Evolutionary conservation across 2,888 invertebrate species (phyloP).

Genomic region (Drosophila peninsularis): DNA sequence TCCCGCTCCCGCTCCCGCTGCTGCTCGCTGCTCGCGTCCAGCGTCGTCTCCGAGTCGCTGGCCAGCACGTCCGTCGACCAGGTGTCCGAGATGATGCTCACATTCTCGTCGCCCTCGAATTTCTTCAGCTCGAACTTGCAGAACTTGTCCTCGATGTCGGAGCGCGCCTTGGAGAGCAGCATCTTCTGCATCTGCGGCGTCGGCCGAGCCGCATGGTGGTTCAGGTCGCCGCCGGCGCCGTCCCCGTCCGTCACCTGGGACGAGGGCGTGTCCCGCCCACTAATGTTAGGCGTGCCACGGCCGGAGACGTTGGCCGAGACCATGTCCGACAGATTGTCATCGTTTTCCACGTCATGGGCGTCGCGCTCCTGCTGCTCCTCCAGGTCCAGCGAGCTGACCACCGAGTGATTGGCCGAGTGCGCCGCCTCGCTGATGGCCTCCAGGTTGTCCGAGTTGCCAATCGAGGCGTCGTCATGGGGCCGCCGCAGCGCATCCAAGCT

Average conservation of each 20-base stretch:
- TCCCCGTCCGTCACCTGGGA: conserved; percentile 95
- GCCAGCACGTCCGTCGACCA: conserved; percentile 99
- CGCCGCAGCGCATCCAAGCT: conserved; percentile 81
- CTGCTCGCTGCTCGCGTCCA: conserved; percentile 87
- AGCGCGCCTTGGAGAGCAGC: conserved; percentile 91
- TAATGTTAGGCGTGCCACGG: conserved; percentile 97
- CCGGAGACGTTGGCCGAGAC: conserved; percentile 97
- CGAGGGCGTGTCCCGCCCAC: conserved; percentile 97
- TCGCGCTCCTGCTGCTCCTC: conserved; percentile 88
- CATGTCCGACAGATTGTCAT: conserved; percentile 98
- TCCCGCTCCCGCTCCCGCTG: conserved; percentile 88
- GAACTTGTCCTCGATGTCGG: conserved; percentile 99
- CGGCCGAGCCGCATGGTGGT: conserved; percentile 84
- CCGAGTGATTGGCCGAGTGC: conserved; percentile 93
- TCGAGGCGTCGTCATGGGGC: conserved; percentile 94
- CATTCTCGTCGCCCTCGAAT: conserved; percentile 95
- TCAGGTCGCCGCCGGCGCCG: conserved; percentile 89
- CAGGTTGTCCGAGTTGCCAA: conserved; percentile 96
- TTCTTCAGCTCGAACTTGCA: conserved; percentile 98
- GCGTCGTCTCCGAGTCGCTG: conserved; percentile 95
- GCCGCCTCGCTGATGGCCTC: conserved; percentile 98
- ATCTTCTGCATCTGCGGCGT: conserved; percentile 87
- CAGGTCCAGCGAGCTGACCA: conserved; percentile 94
- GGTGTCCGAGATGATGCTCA: conserved; percentile 98
- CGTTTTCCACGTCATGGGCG: conserved; percentile 87